Percentiles rank a stretch among this genome's conserved stretches.
These are phyloP conservation scores for Drosophila formosana DNA, from an alignment of 2,888 invertebrate species.

Conservation along the genomic window DNA sequence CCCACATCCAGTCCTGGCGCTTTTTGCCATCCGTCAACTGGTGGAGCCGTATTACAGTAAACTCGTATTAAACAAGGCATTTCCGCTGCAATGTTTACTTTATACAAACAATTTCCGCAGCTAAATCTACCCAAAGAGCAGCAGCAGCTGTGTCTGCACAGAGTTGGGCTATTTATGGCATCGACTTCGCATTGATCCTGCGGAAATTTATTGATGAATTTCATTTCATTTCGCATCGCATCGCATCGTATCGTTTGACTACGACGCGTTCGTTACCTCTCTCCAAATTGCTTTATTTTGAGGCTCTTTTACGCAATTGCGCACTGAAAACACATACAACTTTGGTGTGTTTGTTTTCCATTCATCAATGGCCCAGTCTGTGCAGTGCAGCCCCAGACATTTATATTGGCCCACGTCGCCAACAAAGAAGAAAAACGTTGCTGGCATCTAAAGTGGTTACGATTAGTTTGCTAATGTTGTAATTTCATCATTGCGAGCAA, in stretches of 20 bases:
- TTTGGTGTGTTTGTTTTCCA: slow-evolving; percentile 57
- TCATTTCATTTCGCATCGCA: slow-evolving; percentile 66
- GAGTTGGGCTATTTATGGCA: slow-evolving; percentile 60
- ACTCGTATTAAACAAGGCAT: slow-evolving; percentile 59
- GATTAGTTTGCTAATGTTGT: slow-evolving; percentile 81
- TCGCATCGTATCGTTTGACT: slow-evolving; percentile 28
- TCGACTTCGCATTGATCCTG: slow-evolving; percentile 51
- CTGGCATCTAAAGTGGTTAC: slow-evolving; percentile 77
- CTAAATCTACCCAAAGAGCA: slow-evolving; percentile 48
- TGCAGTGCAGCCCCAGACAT: slow-evolving; percentile 48
- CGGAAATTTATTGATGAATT: slow-evolving; percentile 77
- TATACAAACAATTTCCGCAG: slow-evolving; percentile 70
- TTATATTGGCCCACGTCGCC: slow-evolving; percentile 49
- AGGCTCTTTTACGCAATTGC: slow-evolving; percentile 31
- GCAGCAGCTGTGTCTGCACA: slow-evolving; percentile 43
- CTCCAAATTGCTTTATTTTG: slow-evolving; percentile 71
- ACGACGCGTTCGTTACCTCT: slow-evolving; percentile 45
- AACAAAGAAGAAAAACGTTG: slow-evolving; percentile 46
- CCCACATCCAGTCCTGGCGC: no score
- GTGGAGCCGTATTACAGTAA: background rate
- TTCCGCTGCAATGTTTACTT: slow-evolving; percentile 63
- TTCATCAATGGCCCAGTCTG: slow-evolving; percentile 12
- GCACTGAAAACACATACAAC: slow-evolving; percentile 48
- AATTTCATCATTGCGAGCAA: slow-evolving; percentile 72
- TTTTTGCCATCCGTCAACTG: slow-evolving; percentile 12